Conservation (phyloP, 2,888 invertebrate genomes). For the Sisyra nigra region DNA sequence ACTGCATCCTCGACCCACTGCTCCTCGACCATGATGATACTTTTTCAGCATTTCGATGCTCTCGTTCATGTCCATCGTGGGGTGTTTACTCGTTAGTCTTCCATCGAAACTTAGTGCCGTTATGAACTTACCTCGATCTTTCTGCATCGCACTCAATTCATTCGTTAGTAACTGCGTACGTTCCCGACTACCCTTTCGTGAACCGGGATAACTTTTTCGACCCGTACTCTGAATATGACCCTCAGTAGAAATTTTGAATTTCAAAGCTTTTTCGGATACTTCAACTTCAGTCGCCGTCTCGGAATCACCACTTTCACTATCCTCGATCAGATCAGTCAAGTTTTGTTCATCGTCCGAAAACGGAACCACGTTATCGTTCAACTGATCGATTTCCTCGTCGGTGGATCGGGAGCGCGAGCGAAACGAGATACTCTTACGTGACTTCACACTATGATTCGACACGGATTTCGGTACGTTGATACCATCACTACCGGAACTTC, state of each 20-base stretch:
- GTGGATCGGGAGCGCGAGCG: constrained; percentile 31
- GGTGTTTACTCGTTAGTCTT: constrained; percentile 18
- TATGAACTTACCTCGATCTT: constrained; percentile 23
- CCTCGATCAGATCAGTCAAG: constrained; percentile 36
- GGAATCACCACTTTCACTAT: constrained; percentile 41
- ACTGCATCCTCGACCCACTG: constrained; percentile 14
- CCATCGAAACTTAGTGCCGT: constrained; percentile 25
- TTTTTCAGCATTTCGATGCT: constrained; percentile 25
- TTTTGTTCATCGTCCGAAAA: constrained; percentile 20
- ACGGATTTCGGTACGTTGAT: constrained; percentile 26
- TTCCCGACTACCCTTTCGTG: constrained; percentile 49
- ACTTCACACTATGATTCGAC: constrained; percentile 34
- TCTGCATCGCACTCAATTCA: constrained; percentile 28
- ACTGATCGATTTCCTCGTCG: constrained; percentile 31
- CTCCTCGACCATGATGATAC: constrained; percentile 18
- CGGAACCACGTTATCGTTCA: constrained; percentile 23
- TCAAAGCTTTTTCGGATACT: constrained; percentile 56
- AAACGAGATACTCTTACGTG: constrained; percentile 33
- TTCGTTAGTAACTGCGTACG: constrained; percentile 27
- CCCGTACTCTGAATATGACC: constrained; percentile 32
- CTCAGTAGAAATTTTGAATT: constrained; percentile 61
- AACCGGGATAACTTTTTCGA: constrained; percentile 48
- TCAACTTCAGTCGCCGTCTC: constrained; percentile 58
- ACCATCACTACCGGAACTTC: constrained; percentile 19
- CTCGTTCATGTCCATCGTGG: constrained; percentile 25